These are phyloP conservation scores for Colletes collaris DNA, from an alignment of 2,888 invertebrate genomes.

Conservation along the genomic window DNA sequence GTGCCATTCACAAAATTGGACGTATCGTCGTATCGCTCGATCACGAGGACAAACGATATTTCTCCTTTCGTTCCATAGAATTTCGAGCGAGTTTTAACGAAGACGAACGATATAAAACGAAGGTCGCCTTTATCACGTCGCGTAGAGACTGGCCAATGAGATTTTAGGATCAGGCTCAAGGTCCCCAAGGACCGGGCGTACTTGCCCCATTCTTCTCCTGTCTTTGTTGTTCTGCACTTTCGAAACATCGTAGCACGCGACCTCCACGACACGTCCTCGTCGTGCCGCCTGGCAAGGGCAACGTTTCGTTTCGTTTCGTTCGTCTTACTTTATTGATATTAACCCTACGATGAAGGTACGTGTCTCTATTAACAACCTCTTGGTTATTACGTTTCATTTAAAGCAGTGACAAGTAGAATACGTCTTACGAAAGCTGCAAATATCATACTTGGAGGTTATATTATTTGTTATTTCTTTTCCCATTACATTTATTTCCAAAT, in stretches of 20 bases:
- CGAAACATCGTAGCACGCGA: background rate
- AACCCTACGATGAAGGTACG: background rate
- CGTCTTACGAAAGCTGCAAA: no score
- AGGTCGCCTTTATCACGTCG: background rate
- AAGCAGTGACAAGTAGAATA: no score
- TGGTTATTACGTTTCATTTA: no score
- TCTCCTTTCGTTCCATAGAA: background rate
- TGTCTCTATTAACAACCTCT: no score
- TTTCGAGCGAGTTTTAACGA: background rate
- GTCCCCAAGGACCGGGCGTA: conserved; percentile 59
- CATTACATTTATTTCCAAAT: no score
- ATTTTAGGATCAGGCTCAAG: conserved; percentile 66
- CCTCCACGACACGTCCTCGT: conserved; percentile 14
- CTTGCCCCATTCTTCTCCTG: conserved; percentile 60
- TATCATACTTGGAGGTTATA: no score
- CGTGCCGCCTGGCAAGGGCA: conserved; percentile 3
- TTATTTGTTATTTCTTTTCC: no score
- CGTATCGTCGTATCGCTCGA: no score
- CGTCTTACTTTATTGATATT: background rate
- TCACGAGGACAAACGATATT: no score
- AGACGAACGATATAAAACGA: no score
- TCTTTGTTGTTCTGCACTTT: conserved; percentile 65
- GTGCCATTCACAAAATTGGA: no score
- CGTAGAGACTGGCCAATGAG: conserved; percentile 19
- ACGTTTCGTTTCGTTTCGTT: background rate